phyloP scores from a whole-genome alignment of 2,113 vertebrate species.

The Neogobius melanostomus region DNA sequence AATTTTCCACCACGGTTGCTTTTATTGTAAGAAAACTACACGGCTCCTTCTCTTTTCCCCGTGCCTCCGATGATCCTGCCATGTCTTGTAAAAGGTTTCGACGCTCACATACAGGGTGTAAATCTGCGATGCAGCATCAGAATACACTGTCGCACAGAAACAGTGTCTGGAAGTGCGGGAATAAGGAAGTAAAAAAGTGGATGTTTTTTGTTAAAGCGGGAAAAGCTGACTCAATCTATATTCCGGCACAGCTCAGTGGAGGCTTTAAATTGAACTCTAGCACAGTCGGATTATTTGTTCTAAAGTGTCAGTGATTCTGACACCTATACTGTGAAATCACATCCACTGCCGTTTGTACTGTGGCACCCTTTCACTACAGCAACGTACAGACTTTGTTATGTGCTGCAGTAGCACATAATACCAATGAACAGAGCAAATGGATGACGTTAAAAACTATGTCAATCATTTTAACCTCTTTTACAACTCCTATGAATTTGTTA shows the following conservation, averaged over 20 bases:
- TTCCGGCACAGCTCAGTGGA: constrained; percentile 48
- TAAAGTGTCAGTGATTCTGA: constrained; percentile 31
- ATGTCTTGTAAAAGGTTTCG: constrained; percentile 29
- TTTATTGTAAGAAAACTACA: constrained; percentile 32
- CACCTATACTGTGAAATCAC: constrained; percentile 30
- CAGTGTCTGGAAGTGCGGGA: constrained; percentile 28
- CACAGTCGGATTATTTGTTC: constrained; percentile 56
- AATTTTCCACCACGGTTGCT: constrained; percentile 32
- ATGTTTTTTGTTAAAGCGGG: constrained; percentile 35
- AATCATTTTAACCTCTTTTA: neutral
- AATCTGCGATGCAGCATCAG: constrained; percentile 24
- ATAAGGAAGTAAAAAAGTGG: constrained; percentile 25
- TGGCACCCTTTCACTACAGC: neutral
- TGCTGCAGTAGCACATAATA: neutral
- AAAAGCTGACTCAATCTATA: constrained; percentile 59
- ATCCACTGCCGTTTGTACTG: constrained; percentile 9
- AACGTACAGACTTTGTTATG: neutral
- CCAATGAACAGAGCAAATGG: neutral
- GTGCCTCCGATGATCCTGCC: neutral
- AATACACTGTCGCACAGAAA: constrained; percentile 30
- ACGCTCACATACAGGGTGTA: constrained; percentile 13
- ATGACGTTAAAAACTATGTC: neutral
- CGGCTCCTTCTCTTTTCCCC: neutral
- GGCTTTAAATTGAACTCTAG: constrained; percentile 52
- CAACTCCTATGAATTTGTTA: too few species aligned